Evolutionary conservation across 2,113 vertebrate species (phyloP), one percentile per base, ranked within the genome.

Genomic region (Heterotis niloticus): DNA sequence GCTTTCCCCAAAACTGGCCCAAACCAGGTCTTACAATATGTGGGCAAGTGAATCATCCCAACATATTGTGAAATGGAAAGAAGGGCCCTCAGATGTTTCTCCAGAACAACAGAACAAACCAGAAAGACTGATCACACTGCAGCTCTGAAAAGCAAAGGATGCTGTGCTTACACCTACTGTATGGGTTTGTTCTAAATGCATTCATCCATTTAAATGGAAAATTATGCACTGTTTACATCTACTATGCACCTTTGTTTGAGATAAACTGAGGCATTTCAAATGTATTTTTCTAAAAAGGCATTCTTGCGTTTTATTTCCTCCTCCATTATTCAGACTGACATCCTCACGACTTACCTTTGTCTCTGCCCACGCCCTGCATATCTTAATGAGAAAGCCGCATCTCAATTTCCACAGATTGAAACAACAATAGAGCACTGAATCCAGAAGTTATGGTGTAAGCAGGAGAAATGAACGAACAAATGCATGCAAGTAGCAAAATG

Each of bases 311-410:
- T 57, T 11, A 23, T 57, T 34, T 16, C 24, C 56, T 62, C 17
- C 17, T 10, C 34, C 26, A 60, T 75, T 29, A 11, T 64, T 62
- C 29, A 9, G 23, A 75, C 4, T 12, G 23, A 75, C 74, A 64
- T 18, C 56, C 59, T 64, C 74, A 57, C 17, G 28, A 64, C 59
- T 23, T 91, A 89, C 88, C 88, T 90, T 89, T 89, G 88, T 89
- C 88, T 90, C 89, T 86, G 89, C 90, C 88, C 88, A 91, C 89
- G 88, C 86, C 86, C 76, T 87, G 87, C 88, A 89, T 90, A 91
- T 90, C 90, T 90, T 84, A 83, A 89, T 88, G 87, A 86, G 90
- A 88, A 90, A 90, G 89, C 88, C 87, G 86, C 88, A 86, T 87
- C 81, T 85, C 84, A 85, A 91, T 90, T 90, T 88, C 84, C 87